Base-by-base conservation (phyloP, 2,113 vertebrate genomes). In the Patagioenas fasciata region DNA sequence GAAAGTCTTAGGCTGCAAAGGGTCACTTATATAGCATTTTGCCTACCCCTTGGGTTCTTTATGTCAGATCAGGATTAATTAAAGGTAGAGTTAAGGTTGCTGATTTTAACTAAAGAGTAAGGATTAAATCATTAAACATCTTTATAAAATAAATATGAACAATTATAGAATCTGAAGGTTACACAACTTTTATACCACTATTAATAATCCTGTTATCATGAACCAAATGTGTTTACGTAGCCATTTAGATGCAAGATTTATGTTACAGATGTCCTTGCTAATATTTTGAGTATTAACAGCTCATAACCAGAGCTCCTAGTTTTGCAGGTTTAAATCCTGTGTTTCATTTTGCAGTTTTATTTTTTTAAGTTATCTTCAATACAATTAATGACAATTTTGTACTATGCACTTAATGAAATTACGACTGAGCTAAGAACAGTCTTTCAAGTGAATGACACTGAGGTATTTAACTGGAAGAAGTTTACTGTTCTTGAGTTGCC, bases 391-490 rank as follows among this genome's bases (percentile, higher is more conserved):
- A 48, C 15, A 71, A 5, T 74, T 72, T 84, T 61, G 25, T 25
- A 10, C 60, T 57, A 32, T 60, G 11, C 15, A 3, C 57, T 86
- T 78, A 66, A 32, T 74, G 44, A 71, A 93, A 91, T 58, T 54
- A 42, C 21, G 56, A 8, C 51, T 78, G 90, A 86, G 38, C 50
- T 84, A 74, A 83, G 80, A 86, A 42, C 61, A 12, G 4, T 15
- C 92, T 95, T 96, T 92, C 95, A 84, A 81, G 85, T 91, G 83
- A 96, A 90, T 80, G 95, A 81, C 77, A 80, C 34, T 29, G 90
- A 91, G 93, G 83, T 95, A 97, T 97, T 93, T 96, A 83, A 47
- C 90, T 95, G 77, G 69, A 91, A 18, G 86, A 84, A 90, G 85
- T 94, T 96, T 90, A 83, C 24, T 71, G 75, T 69, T 88, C 80